Evolutionary conservation across 2,888 invertebrate species (phyloP).

Genomic region (Siphlonurus alternatus): DNA sequence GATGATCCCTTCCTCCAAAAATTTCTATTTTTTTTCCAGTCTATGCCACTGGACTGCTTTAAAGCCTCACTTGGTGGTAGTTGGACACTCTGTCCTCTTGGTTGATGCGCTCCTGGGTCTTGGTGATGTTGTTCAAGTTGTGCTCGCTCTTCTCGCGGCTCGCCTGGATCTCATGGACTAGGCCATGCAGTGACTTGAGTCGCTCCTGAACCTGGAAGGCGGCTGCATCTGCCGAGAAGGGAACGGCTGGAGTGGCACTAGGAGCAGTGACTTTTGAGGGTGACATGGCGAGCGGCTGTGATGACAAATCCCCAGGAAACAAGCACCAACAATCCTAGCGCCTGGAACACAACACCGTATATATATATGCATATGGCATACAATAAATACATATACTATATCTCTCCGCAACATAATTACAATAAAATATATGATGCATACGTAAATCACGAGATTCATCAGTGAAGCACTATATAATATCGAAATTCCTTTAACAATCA

Average conservation of each 20-base stretch:
- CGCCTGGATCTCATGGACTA: conserved; percentile 66
- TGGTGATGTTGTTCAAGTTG: conserved; percentile 58
- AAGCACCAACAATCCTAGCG: conserved; percentile 24
- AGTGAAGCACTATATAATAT: too few relatives aligned
- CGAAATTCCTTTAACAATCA: too few relatives aligned
- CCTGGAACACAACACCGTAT: conserved; percentile 14
- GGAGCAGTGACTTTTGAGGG: conserved; percentile 4
- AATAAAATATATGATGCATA: too few relatives aligned
- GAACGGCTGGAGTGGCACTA: conserved; percentile 34
- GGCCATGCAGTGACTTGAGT: conserved; percentile 52
- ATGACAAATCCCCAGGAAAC: conserved; percentile 35
- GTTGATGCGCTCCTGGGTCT: conserved; percentile 49
- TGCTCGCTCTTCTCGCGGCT: conserved; percentile 65
- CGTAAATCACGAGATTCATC: too few relatives aligned
- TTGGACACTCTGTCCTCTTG: conserved; percentile 27
- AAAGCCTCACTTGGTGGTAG: conserved; percentile 32
- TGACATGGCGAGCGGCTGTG: conserved; percentile 20
- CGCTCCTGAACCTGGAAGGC: conserved; percentile 66
- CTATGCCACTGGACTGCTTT: too few relatives aligned
- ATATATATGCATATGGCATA: neutral
- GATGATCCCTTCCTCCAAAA: too few relatives aligned
- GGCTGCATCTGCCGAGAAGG: conserved; percentile 58
- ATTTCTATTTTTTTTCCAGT: too few relatives aligned
- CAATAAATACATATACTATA: neutral
- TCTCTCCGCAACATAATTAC: too few relatives aligned